Conservation (phyloP, 2,888 invertebrate species). For the Diabrotica balteata region DNA sequence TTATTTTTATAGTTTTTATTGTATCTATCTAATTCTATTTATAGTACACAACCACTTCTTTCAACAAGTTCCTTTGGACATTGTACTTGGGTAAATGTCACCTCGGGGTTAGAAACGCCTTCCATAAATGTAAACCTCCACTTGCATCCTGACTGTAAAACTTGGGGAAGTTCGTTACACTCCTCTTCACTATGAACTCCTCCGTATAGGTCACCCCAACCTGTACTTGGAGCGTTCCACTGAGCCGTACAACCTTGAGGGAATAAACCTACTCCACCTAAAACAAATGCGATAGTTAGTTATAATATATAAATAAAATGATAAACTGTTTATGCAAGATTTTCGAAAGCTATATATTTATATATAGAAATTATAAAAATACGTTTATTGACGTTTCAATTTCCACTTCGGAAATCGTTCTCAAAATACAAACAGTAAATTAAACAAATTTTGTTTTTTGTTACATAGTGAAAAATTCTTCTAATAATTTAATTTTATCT, state of each 20-base stretch:
- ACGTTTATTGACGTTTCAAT: too few relatives aligned
- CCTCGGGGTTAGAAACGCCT: conserved; percentile 1
- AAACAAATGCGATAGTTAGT: not conserved
- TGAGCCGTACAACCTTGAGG: conserved; percentile 3
- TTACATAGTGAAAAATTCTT: too few relatives aligned
- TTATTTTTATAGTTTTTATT: too few relatives aligned
- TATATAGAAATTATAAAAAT: too few relatives aligned
- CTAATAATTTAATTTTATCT: too few relatives aligned
- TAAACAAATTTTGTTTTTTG: too few relatives aligned
- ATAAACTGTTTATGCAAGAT: too few relatives aligned
- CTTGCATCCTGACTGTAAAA: conserved; percentile 2
- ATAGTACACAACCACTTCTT: not conserved
- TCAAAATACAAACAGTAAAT: too few relatives aligned
- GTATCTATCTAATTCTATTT: too few relatives aligned
- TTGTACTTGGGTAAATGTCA: not conserved
- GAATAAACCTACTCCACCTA: conserved; percentile 5
- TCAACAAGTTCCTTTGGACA: not conserved
- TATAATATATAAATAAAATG: too few relatives aligned
- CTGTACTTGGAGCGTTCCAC: not conserved
- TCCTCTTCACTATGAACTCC: not conserved
- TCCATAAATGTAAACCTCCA: conserved; percentile 7
- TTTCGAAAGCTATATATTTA: too few relatives aligned
- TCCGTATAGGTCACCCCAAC: conserved; percentile 11
- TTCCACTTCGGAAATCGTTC: too few relatives aligned
- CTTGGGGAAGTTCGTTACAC: not conserved